phyloP scores from a whole-genome alignment of 2,113 vertebrate species.

The Cyanistes caeruleus region DNA sequence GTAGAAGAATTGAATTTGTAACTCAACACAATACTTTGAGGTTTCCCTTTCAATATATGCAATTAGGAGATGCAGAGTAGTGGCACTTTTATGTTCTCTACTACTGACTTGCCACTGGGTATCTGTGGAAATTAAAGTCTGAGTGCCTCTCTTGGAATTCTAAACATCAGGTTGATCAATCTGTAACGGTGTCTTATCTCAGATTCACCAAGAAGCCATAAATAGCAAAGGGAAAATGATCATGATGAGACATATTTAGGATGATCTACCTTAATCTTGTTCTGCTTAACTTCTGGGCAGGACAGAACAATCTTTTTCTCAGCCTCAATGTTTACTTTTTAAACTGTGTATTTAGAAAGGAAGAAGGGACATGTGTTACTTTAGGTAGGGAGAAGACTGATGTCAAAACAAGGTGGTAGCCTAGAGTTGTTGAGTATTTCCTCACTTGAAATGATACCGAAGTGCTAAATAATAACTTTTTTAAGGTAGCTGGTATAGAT shows the following conservation, averaged over 20 bases:
- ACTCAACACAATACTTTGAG: background rate
- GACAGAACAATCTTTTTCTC: background rate
- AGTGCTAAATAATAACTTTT: background rate
- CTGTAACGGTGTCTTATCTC: background rate
- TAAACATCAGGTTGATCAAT: background rate
- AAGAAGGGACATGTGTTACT: background rate
- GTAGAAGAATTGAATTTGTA: background rate
- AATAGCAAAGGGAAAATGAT: background rate
- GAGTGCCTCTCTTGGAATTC: background rate
- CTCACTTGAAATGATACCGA: background rate
- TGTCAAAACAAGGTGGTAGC: background rate
- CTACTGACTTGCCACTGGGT: slow-evolving; percentile 1
- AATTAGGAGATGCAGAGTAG: background rate
- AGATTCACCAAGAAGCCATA: background rate
- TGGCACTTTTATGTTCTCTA: background rate
- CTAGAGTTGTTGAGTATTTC: background rate
- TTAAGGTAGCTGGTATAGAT: background rate
- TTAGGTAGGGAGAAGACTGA: background rate
- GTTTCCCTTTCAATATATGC: background rate
- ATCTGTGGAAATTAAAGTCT: background rate
- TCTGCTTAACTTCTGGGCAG: background rate
- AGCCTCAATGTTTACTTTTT: background rate
- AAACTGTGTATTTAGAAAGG: background rate
- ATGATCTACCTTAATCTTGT: background rate
- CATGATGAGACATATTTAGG: background rate